phyloP scores from a whole-genome alignment of 30 jellyfish, hydroid and myxozoan species.

The Clytia hemisphaerica region DNA sequence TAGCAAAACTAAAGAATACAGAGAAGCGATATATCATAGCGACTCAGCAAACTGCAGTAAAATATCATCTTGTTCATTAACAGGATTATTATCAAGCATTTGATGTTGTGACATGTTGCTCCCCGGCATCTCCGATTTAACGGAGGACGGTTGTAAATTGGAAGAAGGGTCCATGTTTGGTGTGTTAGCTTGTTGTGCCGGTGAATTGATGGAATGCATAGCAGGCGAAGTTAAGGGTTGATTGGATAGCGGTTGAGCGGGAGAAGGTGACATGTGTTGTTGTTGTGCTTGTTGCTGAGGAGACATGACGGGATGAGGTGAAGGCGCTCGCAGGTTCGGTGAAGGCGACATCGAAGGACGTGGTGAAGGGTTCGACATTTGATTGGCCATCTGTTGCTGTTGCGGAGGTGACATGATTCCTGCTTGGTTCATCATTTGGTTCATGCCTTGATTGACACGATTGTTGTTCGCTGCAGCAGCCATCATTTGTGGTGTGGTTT shows the following conservation, averaged over 20 bases:
- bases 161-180: conserved; percentile 67
- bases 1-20: too few relatives aligned
- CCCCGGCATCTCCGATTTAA: conserved; percentile 31
- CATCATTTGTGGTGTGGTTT: conserved; percentile 78
- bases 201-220: conserved; percentile 82
- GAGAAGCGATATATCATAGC: too few relatives aligned
- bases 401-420: conserved; percentile 84
- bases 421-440: conserved; percentile 90
- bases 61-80: too few relatives aligned
- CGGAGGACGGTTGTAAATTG: conserved; percentile 57
- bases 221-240: conserved; percentile 71
- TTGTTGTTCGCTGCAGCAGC: conserved; percentile 51
- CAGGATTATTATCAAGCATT: too few relatives aligned
- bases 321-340: conserved; percentile 67
- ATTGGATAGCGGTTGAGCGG: conserved; percentile 50
- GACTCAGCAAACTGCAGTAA: too few relatives aligned
- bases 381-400: conserved; percentile 46
- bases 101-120: conserved; percentile 4
- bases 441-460: conserved; percentile 51
- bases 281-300: conserved; percentile 68
- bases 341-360: conserved; percentile 92
- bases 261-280: conserved; percentile 19
- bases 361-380: conserved; percentile 68
- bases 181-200: conserved; percentile 52
- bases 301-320: conserved; percentile 90